Evolutionary conservation across 2,888 invertebrate species (phyloP), one percentile per base, ranked within the genome.

Genomic region (Agrypnus murinus): DNA sequence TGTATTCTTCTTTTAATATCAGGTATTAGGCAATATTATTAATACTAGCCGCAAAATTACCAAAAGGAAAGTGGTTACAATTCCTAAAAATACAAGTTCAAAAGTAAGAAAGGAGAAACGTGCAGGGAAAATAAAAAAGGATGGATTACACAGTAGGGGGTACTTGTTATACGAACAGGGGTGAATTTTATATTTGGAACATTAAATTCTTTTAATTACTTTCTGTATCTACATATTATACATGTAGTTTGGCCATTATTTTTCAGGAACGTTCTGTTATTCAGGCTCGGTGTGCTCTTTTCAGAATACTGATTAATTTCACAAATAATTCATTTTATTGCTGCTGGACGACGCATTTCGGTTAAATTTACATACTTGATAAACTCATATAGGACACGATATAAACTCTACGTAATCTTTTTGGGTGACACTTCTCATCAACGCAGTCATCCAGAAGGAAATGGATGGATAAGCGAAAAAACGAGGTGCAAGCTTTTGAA

Each of bases 191-290:
- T 84, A 84, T 84, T 82, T 84, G 82, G 82, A 82, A 84, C 84
- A 84, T 84, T 84, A 84, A 84, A 84, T 84, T 84, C 83, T 83
- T 84, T 84, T 84, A 84, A 84, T 84, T 84, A 84, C 84, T 81
- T 83, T 82, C 81, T 80, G 82, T 84, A 84, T 84, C 84, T 84
- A 83, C 83, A 83, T 84, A 82, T 83, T 83, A 84, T 83, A 82
- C 82, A 82, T 83, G 83, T 82, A 83, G 82, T 83, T 83, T 78
- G 80, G 78, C 82, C 83, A 81, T 84, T 84, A 84, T 83, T 83
- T 83, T 82, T 62, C 77, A 79, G 80, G 79, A 81, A 81, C 80
- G 79, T 77, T 77, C 77, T 77, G 78, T 77, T 78, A 77, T 78
- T 77, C 77, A 74, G 76, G 76, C 75, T 71, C 72, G 58, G 40